Conservation (phyloP, 2,888 invertebrate species). For the Exocentrus adspersus region DNA sequence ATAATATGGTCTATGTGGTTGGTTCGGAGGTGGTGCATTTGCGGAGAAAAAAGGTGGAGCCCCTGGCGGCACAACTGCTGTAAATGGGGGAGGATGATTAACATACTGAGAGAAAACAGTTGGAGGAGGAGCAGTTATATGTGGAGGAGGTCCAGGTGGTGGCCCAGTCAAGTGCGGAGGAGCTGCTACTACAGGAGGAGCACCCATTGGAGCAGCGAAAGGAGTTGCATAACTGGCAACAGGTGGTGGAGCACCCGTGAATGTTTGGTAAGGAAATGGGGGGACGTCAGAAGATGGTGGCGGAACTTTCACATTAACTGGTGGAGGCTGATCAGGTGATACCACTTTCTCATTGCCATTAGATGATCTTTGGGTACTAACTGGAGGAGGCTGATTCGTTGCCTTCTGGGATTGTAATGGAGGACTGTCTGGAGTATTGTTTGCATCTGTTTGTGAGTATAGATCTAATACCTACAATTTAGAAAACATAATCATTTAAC, state of each 20-base stretch:
- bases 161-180: conserved; percentile 59
- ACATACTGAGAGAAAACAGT: conserved; percentile 57
- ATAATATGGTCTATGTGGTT: conserved; percentile 42
- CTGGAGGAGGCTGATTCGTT: conserved; percentile 30
- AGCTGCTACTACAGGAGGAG: conserved; percentile 37
- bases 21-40: conserved; percentile 55
- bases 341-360: conserved; percentile 68
- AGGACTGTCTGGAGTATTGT: conserved; percentile 72
- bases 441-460: conserved; percentile 73
- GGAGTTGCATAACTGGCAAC: conserved; percentile 51
- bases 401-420: conserved; percentile 61
- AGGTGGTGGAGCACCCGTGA: conserved; percentile 54
- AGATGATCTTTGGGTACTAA: conserved; percentile 54
- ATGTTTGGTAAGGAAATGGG: conserved; percentile 58
- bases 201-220: conserved; percentile 61
- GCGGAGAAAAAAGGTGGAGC: conserved; percentile 60
- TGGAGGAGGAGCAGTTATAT: conserved; percentile 55
- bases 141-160: conserved; percentile 65
- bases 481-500: no score
- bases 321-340: conserved; percentile 46
- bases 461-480: conserved; percentile 73
- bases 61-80: conserved; percentile 63
- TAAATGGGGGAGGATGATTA: conserved; percentile 58
- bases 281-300: conserved; percentile 56
- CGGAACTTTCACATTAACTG: conserved; percentile 48